phyloP scores from a whole-genome alignment of 2,888 invertebrate species.

The Oligia fasciuncula region DNA sequence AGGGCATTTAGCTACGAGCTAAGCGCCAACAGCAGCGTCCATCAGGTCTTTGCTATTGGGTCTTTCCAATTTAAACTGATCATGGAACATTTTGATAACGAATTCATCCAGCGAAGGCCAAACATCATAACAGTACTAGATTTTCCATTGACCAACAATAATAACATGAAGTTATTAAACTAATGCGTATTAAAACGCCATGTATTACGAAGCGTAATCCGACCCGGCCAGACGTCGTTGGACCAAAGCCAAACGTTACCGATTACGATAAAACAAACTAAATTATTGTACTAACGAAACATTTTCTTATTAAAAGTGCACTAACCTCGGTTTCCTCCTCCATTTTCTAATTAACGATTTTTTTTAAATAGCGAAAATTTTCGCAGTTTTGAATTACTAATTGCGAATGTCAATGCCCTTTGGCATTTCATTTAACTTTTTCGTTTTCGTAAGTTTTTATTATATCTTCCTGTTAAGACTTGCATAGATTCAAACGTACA shows the following conservation, averaged over 20 bases:
- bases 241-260: constrained; percentile 56
- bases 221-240: constrained; percentile 43
- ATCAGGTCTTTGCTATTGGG: not conserved
- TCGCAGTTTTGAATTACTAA: constrained; percentile 14
- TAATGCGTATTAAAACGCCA: constrained; percentile 51
- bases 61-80: not conserved
- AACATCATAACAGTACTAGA: constrained; percentile 17
- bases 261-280: constrained; percentile 56
- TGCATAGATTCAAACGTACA: too few relatives aligned
- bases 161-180: constrained; percentile 43
- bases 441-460: not conserved
- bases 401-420: constrained; percentile 39
- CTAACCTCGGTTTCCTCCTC: constrained; percentile 64
- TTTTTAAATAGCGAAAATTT: constrained; percentile 10
- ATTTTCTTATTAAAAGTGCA: constrained; percentile 49
- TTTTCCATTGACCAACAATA: constrained; percentile 15
- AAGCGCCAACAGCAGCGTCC: not conserved
- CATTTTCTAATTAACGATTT: constrained; percentile 35
- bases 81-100: not conserved
- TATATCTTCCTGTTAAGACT: not conserved
- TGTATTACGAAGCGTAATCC: constrained; percentile 54
- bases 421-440: constrained; percentile 34
- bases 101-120: not conserved
- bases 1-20: not conserved
- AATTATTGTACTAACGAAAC: constrained; percentile 57